Base-by-base conservation (phyloP, 2,888 invertebrate species). In the Polymixis flavicincta region DNA sequence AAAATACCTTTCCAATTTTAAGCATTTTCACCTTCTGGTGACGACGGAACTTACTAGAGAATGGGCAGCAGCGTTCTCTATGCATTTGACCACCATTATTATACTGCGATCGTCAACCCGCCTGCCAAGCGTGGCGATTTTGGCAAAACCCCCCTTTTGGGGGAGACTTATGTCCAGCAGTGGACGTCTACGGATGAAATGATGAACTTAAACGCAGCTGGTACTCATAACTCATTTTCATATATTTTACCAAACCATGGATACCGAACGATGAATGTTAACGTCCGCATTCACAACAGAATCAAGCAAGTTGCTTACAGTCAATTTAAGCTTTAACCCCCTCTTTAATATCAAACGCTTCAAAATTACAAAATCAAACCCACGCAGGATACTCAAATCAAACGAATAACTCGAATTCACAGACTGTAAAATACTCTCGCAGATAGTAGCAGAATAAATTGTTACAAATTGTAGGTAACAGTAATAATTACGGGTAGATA, bases 401-500 rank as follows among this genome's bases (percentile, higher is more conserved):
- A 54, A 69, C 37, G 61, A 80, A 78, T 78, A 71, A 61, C 67
- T 65, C 50, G 19, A 85, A 76, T 80, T 76, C 76, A 80, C 71
- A 78, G 57, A 75, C 63, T 74, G 52, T 74, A 74, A 84, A 78
- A 76, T 71, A 74, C 63, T 78, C 57, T 75, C 68, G 70, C 68
- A 80, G 57, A 73, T 83, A 83, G 64, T 73, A 73, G 25, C 70
- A 71, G 76, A 85, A 89, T 89, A 90, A 90, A 90, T 88, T 87
- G 90, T 86, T 88, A 90, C 90, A 89, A 92, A 91, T 91, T 91
- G 88, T 89, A 91, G 91, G 91, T 90, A 89, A 86, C 88, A 88
- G 86, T 89, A 91, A 92, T 93, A 92, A 92, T 92, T 89, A 91
- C 89, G 86, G 88, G 88, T 90, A 89, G 88, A 87, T 90, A 89